Evolutionary conservation across 2,113 vertebrate genomes (phyloP), one percentile per base, ranked within the genome.

Genomic region (Meriones unguiculatus): DNA sequence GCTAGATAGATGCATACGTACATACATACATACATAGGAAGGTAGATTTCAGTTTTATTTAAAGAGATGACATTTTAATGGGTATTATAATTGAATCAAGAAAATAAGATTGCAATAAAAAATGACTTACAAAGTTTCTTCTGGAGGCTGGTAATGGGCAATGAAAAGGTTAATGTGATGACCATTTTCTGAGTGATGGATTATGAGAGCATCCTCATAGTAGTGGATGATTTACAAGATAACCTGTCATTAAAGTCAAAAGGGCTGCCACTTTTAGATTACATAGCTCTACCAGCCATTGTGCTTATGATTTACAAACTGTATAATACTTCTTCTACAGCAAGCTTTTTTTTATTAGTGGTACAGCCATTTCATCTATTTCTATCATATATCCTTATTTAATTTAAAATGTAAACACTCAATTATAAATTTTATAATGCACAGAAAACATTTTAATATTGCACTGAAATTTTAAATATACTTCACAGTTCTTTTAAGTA

Each of bases 371-470:
- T 32, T 94, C 1, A 7, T 94, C 89, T 15, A 96, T 97, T 97
- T 95, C 70, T 64, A 91, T 92, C 97, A 87, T 89, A 38, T 3
- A 84, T 95, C 54, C 95, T 97, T 84, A 89, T 96, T 95, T 97
- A 96, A 98, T 98, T 98, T 94, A 1, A 98, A 98, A 96, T 97
- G 78, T 97, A 98, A 98, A 98, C 97, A 98, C 62, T 96, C 85
- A 73, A 70, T 96, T 91, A 93, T 75, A 64, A 59, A 84, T 96
- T 98, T 98, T 98, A 98, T 4, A 95, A 75, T 85, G 91, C 73
- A 97, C 97, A 98, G 97, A 98, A 98, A 96, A 98, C 96, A 50
- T 78, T 98, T 98, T 96, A 98, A 97, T 96, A 77, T 11, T 96
- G 87, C 91, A 94, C 91, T 97, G 93, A 98, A 98, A 98, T 80